Evolutionary conservation across 2,888 invertebrate genomes (phyloP).

Genomic region (Dicycla oo): DNA sequence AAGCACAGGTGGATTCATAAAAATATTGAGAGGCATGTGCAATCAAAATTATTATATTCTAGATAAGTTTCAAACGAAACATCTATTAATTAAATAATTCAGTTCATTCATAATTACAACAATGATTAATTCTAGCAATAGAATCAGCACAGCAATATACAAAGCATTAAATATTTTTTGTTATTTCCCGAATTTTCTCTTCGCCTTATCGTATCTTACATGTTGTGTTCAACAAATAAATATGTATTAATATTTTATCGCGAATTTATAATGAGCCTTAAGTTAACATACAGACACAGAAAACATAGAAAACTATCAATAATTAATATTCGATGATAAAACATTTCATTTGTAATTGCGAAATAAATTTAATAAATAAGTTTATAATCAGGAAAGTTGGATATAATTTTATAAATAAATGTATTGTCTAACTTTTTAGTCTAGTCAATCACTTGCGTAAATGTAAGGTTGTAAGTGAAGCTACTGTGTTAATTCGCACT

Average conservation of each 20-base stretch:
- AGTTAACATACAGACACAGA: constrained; percentile 69
- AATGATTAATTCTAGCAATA: constrained; percentile 63
- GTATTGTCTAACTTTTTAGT: constrained; percentile 46
- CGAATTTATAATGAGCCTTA: constrained; percentile 67
- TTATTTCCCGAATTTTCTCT: constrained; percentile 68
- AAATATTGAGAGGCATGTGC: constrained; percentile 60
- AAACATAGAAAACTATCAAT: constrained; percentile 64
- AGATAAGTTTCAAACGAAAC: constrained; percentile 66
- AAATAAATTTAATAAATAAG: constrained; percentile 55
- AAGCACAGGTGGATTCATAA: constrained; percentile 59
- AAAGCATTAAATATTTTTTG: constrained; percentile 75
- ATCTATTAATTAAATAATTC: constrained; percentile 70
- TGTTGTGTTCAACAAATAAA: constrained; percentile 70
- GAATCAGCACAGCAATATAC: constrained; percentile 73
- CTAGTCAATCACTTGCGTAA: constrained; percentile 58
- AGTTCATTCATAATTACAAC: constrained; percentile 76
- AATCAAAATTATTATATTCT: constrained; percentile 60
- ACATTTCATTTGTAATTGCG: constrained; percentile 52
- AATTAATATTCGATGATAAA: constrained; percentile 59
- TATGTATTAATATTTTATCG: constrained; percentile 73
- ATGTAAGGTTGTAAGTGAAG: constrained; percentile 42
- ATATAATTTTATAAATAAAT: constrained; percentile 53
- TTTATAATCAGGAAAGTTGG: constrained; percentile 35
- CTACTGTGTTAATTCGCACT: constrained; percentile 40
- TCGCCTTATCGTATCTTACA: constrained; percentile 61